phyloP scores from a whole-genome alignment of 2,888 invertebrate species.

The Pocota personata region DNA sequence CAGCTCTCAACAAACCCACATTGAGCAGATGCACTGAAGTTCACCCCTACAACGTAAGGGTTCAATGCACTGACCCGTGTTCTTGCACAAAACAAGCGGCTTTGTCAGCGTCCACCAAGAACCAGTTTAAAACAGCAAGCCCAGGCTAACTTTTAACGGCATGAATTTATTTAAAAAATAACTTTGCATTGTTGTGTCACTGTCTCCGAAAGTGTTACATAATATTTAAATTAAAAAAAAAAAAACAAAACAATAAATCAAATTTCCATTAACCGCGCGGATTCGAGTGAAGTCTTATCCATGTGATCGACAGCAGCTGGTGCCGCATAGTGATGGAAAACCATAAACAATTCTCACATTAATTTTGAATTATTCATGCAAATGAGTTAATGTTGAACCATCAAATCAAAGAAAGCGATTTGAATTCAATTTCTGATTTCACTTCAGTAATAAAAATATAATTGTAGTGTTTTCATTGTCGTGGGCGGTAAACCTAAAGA shows the following conservation, averaged over 20 bases:
- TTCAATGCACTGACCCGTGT: constrained; percentile 39
- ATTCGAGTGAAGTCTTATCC: constrained; percentile 3
- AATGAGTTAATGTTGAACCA: constrained; percentile 16
- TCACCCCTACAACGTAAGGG: neutral
- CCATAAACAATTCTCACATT: constrained; percentile 27
- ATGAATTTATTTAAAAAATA: neutral
- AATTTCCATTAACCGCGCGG: neutral
- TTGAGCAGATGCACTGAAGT: constrained; percentile 18
- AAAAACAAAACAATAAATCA: constrained; percentile 24
- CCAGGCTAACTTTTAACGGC: neutral
- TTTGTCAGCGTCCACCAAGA: neutral
- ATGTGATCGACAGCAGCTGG: constrained; percentile 6
- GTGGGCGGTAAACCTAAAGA: constrained; percentile 1
- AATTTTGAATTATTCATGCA: constrained; percentile 34
- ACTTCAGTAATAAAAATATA: neutral
- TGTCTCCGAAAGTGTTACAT: neutral
- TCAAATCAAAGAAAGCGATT: constrained; percentile 23
- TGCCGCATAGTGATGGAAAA: constrained; percentile 22
- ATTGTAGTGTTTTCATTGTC: neutral
- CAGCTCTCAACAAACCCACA: neutral
- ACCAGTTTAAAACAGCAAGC: neutral
- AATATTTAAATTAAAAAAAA: constrained; percentile 20
- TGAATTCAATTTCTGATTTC: constrained; percentile 27
- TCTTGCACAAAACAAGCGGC: neutral
- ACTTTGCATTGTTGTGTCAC: neutral